These are phyloP conservation scores for Actinemys pallida DNA, from an alignment of 2,113 vertebrate genomes.

Conservation along the genomic window DNA sequence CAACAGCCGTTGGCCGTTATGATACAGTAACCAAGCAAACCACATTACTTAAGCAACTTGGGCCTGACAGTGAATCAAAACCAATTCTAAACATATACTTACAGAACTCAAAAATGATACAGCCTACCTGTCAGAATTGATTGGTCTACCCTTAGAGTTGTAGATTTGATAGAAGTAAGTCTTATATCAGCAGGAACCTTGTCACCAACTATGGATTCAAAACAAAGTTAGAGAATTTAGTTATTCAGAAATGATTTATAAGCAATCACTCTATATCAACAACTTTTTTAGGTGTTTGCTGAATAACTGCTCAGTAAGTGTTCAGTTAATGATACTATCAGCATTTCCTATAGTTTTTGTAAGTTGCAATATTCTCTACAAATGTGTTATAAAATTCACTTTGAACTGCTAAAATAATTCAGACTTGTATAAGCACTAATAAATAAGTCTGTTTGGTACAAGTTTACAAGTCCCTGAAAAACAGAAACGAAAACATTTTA, in stretches of 20 bases:
- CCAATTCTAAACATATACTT: neutral
- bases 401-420: neutral
- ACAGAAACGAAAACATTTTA: neutral
- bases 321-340: neutral
- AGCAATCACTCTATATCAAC: neutral
- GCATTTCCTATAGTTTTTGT: neutral
- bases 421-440: neutral
- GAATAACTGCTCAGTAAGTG: neutral
- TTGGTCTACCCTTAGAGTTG: conserved; percentile 96
- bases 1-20: neutral
- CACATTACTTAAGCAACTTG: neutral
- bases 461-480: neutral
- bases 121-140: conserved; percentile 96
- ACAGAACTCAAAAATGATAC: neutral
- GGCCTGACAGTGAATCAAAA: neutral
- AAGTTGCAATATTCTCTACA: neutral
- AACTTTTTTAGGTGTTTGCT: neutral
- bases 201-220: conserved; percentile 89
- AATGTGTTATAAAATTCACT: neutral
- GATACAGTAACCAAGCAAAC: neutral
- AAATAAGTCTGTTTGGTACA: neutral
- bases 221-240: neutral
- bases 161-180: conserved; percentile 97
- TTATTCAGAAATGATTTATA: neutral
- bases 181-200: conserved; percentile 99